Evolutionary conservation across 2,888 invertebrate genomes (phyloP), one percentile per base, ranked within the genome.

Genomic region (Flexamia atlantica): DNA sequence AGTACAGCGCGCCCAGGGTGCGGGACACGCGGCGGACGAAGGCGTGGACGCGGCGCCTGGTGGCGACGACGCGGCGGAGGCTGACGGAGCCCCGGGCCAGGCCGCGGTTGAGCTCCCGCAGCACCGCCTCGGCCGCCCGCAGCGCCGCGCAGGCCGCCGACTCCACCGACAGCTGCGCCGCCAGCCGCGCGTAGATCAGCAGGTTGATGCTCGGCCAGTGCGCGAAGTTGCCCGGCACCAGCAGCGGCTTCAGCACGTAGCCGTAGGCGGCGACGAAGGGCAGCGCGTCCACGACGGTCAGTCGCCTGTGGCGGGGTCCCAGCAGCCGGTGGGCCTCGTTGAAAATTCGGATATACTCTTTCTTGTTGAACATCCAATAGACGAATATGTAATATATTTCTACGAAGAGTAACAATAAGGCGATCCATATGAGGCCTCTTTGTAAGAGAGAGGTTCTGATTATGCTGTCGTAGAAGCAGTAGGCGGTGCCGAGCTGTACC

Each of bases 271-370:
- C 5, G 10, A 70, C 23, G 40, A 36, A 70, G 40, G 70, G 70
- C 14, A 64, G 30, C 17, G 14, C 3, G 30, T 64, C 64, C 17
- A 28, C 64, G 10, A 20, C 4, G 3, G 53, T 23, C 1, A 53
- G 7, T 2, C 4, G 3, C 20, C 53, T 23, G 12, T 14, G 14
- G 30, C n/a, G 4, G 23, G 1, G 23, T 14, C 64, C 28, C 28
- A 64, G 64, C 14, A 64, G 64, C 2, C 64, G 25, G 17, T 64
- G 64, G 14, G 64, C 64, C 14, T 64, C 64, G 30, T 64, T 64
- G 30, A 64, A 14, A 12, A 64, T 9, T 12, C n/a, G 28, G 10
- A 64, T 17, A 14, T 28, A 64, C 9, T 30, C 28, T 64, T n/a
- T 64, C 30, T 64, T 64, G 14, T 9, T 30, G 14, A 64, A 30